Conservation (phyloP, 2,888 invertebrate species). For the Elegia similella region DNA sequence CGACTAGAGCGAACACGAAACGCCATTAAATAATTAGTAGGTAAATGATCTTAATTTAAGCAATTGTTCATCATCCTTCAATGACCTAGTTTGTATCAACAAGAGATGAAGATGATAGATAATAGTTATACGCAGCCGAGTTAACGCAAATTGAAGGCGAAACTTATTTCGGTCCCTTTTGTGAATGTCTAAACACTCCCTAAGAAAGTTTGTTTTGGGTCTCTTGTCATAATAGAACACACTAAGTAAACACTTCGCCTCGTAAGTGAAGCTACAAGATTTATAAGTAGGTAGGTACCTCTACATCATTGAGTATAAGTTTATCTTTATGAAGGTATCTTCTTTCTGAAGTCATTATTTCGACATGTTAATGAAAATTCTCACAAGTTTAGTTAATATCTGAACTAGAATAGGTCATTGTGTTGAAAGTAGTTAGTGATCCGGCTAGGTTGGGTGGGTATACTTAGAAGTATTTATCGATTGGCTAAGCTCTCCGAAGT, state of each 20-base stretch:
- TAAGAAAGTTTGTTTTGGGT: slow-evolving; percentile 22
- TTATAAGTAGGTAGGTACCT: background rate
- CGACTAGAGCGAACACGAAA: too few species aligned
- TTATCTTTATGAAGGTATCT: background rate
- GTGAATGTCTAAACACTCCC: slow-evolving; percentile 20
- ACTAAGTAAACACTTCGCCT: background rate
- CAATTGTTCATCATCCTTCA: background rate
- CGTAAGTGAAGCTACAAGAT: background rate
- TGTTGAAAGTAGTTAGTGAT: too few species aligned
- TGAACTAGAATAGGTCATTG: too few species aligned
- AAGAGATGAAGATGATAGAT: slow-evolving; percentile 13
- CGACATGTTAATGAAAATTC: background rate
- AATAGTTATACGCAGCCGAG: slow-evolving; percentile 11
- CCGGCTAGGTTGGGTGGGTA: too few species aligned
- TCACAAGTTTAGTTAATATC: background rate
- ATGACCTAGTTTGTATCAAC: background rate
- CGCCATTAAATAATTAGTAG: too few species aligned
- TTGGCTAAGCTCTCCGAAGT: too few species aligned
- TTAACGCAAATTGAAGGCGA: slow-evolving; percentile 25
- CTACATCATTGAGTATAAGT: background rate
- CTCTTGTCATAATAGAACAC: background rate
- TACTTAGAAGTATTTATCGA: too few species aligned
- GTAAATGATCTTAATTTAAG: too few species aligned
- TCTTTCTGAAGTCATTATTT: background rate
- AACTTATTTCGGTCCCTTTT: slow-evolving; percentile 26